A percentile compares a stretch with the other conserved stretches of the same genome.
Conservation (phyloP, 2,888 invertebrate species). For the Machimus atricapillus region DNA sequence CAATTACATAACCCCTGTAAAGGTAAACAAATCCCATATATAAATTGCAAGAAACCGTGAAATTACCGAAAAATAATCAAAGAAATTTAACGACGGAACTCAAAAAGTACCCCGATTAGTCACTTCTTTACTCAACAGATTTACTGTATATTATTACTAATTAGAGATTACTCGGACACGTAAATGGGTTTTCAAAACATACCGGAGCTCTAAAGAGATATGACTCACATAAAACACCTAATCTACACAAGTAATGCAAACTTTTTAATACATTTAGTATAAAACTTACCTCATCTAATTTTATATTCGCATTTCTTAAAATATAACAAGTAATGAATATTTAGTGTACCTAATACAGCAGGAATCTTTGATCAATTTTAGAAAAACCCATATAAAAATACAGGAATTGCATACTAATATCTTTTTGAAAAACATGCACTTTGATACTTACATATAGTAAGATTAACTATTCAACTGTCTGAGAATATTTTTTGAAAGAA, state of each 20-base stretch:
- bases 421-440: background rate
- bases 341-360: background rate
- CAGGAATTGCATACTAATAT: background rate
- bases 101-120: background rate
- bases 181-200: background rate
- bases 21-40: background rate
- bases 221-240: background rate
- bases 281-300: background rate
- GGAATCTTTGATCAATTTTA: background rate
- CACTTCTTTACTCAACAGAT: background rate
- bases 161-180: background rate
- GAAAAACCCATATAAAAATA: background rate
- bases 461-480: background rate
- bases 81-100: background rate
- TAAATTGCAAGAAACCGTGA: background rate
- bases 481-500: background rate
- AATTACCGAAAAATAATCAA: background rate
- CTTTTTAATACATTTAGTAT: background rate
- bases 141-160: background rate
- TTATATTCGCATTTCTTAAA: background rate
- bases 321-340: background rate
- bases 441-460: background rate
- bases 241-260: background rate
- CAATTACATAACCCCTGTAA: slow-evolving; percentile 1
- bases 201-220: background rate